Evolutionary conservation across 2,888 invertebrate genomes (phyloP), one percentile per base, ranked within the genome.

Genomic region (Scaptomyza flava): DNA sequence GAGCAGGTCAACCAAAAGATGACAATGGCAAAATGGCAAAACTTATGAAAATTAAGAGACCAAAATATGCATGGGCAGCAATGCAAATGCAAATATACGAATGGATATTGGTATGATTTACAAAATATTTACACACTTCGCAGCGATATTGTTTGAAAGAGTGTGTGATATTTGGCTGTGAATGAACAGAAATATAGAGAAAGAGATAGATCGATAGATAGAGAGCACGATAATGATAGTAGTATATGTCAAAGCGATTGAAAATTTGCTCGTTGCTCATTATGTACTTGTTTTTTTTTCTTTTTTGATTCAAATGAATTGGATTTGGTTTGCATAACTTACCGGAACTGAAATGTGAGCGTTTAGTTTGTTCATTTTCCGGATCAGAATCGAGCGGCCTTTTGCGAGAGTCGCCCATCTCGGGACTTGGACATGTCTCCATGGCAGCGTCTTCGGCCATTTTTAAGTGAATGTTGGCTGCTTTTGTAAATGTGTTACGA

Each of bases 371-470:
- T 92, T 96, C 96, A 94, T 96, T 96, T 93, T 97, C 97, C 89
- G 95, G 95, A 93, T 96, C 96, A 84, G 91, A 89, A 93, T 97
- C 97, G 91, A 96, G 94, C 90, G 96, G 97, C 93, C 97, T 95
- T 94, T 97, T 97, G 93, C 97, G 95, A 93, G 96, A 96, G 94
- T 97, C 97, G 84, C 92, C 92, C 93, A 96, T 96, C 94, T 97
- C 97, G 93, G 97, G 96, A 94, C 96, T 96, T 93, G 96, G 96
- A 94, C 96, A 96, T 94, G 96, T 96, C 94, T 96, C 96, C 96
- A 96, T 96, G 94, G 96, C 96, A 94, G 96, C 96, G 94, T 96
- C 96, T 93, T 96, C 96, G 94, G 96, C 96, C 96, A 96, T 96
- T 94, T 91, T 89, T 70, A 87, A 85, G 70, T 87, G 87, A 86